Evolutionary conservation across 2,797 vertebrate genomes (phyloP).

Genomic region (Vireo griseus): DNA sequence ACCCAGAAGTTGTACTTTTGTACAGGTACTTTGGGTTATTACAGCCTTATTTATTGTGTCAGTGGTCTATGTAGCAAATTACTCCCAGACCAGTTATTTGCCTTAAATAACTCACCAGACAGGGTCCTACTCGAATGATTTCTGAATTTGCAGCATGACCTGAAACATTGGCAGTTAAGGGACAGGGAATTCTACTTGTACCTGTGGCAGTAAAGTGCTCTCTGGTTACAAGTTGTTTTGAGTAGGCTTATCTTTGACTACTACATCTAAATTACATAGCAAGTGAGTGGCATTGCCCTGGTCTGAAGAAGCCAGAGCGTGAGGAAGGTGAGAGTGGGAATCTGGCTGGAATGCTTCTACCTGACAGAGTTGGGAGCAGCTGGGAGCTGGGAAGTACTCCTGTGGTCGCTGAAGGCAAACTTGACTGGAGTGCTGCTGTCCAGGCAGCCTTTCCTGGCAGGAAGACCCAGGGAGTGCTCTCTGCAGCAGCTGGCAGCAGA

Average conservation of each 20-base stretch:
- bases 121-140: not conserved
- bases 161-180: not conserved
- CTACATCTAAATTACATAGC: not conserved
- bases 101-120: not conserved
- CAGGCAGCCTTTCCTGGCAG: not conserved
- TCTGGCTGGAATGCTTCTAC: not conserved
- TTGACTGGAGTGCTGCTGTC: not conserved
- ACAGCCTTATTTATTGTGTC: not conserved
- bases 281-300: not conserved
- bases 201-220: not conserved
- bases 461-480: not conserved
- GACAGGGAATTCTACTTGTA: not conserved
- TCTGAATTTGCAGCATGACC: not conserved
- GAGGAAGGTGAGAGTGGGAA: not conserved
- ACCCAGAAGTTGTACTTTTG: not conserved
- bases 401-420: fast-evolving
- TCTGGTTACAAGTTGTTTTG: not conserved
- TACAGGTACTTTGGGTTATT: not conserved
- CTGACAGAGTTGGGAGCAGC: not conserved
- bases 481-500: not conserved
- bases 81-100: not conserved
- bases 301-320: not conserved
- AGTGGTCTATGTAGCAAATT: not conserved
- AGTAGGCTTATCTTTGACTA: not conserved
- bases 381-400: not conserved